Evolutionary conservation across 2,113 vertebrate genomes (phyloP), one percentile per base, ranked within the genome.

Genomic region (Columbina picui): DNA sequence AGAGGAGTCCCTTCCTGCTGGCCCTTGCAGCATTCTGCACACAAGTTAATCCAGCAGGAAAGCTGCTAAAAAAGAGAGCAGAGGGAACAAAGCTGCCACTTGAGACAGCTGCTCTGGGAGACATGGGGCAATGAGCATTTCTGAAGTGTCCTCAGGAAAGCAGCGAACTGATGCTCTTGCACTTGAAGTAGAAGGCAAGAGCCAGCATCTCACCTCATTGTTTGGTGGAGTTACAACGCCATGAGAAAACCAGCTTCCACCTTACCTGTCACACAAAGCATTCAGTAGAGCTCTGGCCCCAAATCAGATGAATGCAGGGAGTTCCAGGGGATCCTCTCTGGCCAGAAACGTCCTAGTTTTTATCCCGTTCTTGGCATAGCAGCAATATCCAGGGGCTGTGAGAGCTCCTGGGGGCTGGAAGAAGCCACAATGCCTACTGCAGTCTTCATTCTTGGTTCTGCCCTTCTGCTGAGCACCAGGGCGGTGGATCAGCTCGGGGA

Each of bases 51-150:
- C 68, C 63, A 18, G 34, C 26, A 32, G 76, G 76, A 76, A 56
- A 71, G 39, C 71, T 84, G 71, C 47, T 41, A 19, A 80, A 38
- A 38, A 55, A 38, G 20, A 49, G 67, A 93, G 92, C 21, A 41
- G 74, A n/a, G 53, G 43, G 83, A 59, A 73, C 38, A 81, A 84
- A 93, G 73, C 86, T 91, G 93, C 81, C 82, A 38, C 81, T 82
- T 73, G 34, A 92, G 89, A 69, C 57, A 75, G 89, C 71, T 60
- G 64, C 64, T 73, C 73, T 45, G 50, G 23, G 76, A 94, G 71
- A 56, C 2, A 5, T 15, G 60, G 89, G 64, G 60, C 80, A 84
- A 75, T 71, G 60, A 89, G 77, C 77, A 23, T 41, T 56, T 50
- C 74, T 14, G 8, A 52, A 64, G 75, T 55, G 52, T 55, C 45